A percentile compares a stretch with the other conserved stretches of the same genome.
Evolutionary conservation across 2,797 vertebrate species (phyloP).

Genomic region (Eulemur albifrons): DNA sequence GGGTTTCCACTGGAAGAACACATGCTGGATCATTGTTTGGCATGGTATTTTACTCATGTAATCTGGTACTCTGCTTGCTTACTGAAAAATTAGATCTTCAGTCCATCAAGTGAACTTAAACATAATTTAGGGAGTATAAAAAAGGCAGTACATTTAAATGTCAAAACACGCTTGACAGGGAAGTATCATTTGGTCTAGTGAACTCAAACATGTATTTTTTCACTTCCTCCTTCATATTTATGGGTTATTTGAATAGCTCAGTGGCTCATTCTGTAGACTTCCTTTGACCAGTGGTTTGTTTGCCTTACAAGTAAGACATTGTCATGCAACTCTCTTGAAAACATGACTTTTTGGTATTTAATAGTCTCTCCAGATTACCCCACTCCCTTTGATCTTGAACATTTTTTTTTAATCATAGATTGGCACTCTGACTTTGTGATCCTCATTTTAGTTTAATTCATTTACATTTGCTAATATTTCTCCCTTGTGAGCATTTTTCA

Average conservation of each 20-base stretch:
- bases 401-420: not conserved
- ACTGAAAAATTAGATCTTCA: not conserved
- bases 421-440: not conserved
- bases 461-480: slow-evolving; percentile 30
- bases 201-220: not conserved
- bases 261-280: not conserved
- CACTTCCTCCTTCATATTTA: slow-evolving; percentile 26
- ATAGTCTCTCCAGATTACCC: not conserved
- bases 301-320: not conserved
- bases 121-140: not conserved
- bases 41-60: not conserved
- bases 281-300: slow-evolving; percentile 15
- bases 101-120: not conserved
- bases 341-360: not conserved
- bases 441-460: slow-evolving; percentile 4
- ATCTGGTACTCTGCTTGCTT: not conserved
- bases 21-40: not conserved
- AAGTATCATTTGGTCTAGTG: not conserved
- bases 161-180: not conserved
- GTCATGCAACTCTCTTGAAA: not conserved
- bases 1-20: not conserved
- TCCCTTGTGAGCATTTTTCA: not conserved
- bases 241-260: slow-evolving; percentile 44
- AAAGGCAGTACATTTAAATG: not conserved
- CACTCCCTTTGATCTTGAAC: not conserved